A percentile compares a stretch with the other conserved stretches of the same genome.
Conservation (phyloP, 92 coral and sea anemone genomes). For the Porites cylindrica region DNA sequence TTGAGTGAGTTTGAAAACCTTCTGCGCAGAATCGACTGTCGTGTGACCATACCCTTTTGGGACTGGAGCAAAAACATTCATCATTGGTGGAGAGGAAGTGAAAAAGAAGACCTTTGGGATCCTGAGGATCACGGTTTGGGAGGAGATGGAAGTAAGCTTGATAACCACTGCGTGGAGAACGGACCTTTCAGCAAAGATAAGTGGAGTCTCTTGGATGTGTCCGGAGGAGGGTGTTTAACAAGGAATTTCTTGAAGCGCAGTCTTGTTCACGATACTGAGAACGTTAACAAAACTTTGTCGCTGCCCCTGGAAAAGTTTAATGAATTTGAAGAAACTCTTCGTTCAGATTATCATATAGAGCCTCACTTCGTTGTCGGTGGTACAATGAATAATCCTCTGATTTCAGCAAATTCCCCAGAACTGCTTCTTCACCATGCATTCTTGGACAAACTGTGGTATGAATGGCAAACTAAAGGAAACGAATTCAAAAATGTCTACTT, state of each 20-base stretch:
- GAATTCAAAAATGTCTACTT: constrained; percentile 59
- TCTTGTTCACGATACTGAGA: constrained; percentile 27
- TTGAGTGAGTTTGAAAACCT: constrained; percentile 51
- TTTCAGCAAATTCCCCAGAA: constrained; percentile 86
- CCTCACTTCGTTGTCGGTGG: constrained; percentile 70
- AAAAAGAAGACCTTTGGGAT: constrained; percentile 37
- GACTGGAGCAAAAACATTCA: constrained; percentile 58
- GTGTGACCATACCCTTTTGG: constrained; percentile 63
- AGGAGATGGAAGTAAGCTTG: constrained; percentile 44
- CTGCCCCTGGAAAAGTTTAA: constrained; percentile 52
- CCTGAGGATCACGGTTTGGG: constrained; percentile 61
- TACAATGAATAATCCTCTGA: constrained; percentile 52
- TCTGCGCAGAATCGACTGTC: constrained; percentile 55
- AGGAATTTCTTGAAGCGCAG: constrained; percentile 24
- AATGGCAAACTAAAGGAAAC: constrained; percentile 77
- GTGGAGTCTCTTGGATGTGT: constrained; percentile 29
- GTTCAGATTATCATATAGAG: constrained; percentile 61
- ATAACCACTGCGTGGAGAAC: constrained; percentile 41
- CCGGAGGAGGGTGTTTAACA: constrained; percentile 56
- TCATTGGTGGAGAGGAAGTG: constrained; percentile 57
- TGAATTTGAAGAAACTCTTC: constrained; percentile 56
- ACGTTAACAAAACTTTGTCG: constrained; percentile 30
- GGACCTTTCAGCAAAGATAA: constrained; percentile 53
- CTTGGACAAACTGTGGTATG: constrained; percentile 87
- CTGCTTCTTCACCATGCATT: constrained; percentile 85